Evolutionary conservation across 2,113 vertebrate species (phyloP).

Genomic region (Neogobius melanostomus): DNA sequence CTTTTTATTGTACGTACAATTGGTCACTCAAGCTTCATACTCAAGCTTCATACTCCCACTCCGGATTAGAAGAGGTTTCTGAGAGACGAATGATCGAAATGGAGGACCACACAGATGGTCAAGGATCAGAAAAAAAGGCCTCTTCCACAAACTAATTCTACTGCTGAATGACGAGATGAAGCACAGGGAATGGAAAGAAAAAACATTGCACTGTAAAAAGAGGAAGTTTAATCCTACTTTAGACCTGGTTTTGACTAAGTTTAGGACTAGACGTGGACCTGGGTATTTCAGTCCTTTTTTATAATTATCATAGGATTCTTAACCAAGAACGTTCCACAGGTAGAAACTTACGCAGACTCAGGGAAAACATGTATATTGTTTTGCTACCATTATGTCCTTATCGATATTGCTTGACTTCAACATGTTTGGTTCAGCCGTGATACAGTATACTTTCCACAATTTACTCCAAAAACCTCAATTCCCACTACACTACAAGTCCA

Average conservation of each 20-base stretch:
- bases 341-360: too few species aligned
- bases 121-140: not conserved
- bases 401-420: not conserved
- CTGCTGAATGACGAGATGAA: not conserved
- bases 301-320: too few species aligned
- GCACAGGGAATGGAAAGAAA: not conserved
- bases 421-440: not conserved
- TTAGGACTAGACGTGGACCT: not conserved
- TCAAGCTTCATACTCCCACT: not conserved
- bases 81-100: constrained; percentile 1
- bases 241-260: not conserved
- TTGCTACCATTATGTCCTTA: too few species aligned
- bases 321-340: too few species aligned
- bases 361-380: too few species aligned
- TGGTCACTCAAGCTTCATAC: constrained; percentile 1
- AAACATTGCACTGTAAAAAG: not conserved
- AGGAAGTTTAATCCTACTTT: not conserved
- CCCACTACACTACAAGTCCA: not conserved
- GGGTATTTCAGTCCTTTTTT: too few species aligned
- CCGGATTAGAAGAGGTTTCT: constrained; percentile 1
- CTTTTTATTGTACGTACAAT: constrained; percentile 3
- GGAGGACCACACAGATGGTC: constrained; percentile 9
- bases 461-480: not conserved
- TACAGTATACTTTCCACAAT: not conserved
- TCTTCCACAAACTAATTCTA: not conserved